phyloP scores from a whole-genome alignment of 2,888 invertebrate species.

The Lissonota sp. region DNA sequence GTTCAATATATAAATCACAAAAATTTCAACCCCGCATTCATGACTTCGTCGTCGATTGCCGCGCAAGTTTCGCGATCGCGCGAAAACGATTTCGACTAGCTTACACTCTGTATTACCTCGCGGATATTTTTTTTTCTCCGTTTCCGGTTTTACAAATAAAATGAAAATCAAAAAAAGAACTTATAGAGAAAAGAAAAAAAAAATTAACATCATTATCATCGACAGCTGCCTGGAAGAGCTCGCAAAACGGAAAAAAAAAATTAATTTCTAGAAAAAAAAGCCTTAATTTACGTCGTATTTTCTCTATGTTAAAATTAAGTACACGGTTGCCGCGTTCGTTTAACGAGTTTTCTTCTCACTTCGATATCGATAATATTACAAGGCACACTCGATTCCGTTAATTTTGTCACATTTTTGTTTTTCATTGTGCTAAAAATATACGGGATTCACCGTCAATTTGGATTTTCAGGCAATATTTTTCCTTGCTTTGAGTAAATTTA shows the following conservation, averaged over 20 bases:
- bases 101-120: constrained; percentile 78
- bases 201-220: constrained; percentile 23
- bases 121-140: constrained; percentile 62
- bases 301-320: constrained; percentile 32
- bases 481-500: constrained; percentile 14
- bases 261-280: constrained; percentile 34
- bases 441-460: not conserved
- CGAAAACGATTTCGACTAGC: constrained; percentile 79
- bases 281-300: constrained; percentile 21
- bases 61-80: constrained; percentile 70
- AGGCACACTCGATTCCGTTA: constrained; percentile 42
- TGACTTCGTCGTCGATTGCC: constrained; percentile 32
- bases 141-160: constrained; percentile 45
- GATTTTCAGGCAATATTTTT: constrained; percentile 7
- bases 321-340: constrained; percentile 54
- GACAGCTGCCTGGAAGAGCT: constrained; percentile 65
- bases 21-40: constrained; percentile 12
- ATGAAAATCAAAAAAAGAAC: constrained; percentile 20
- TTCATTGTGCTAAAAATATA: not conserved
- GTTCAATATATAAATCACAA: not conserved
- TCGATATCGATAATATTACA: constrained; percentile 18
- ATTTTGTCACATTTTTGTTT: not conserved
- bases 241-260: constrained; percentile 33
- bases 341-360: constrained; percentile 28
- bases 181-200: constrained; percentile 12